Evolutionary conservation across 1,140 invertebrate species (phyloP).

Genomic region (honey bee (Apis mellifera)): Amel_HAv3.1 CM009934.2:11985001-11985500

Average conservation of each 20-base stretch:
- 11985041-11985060: neutral
- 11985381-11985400: neutral
- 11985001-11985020: neutral
- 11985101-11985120: too few species aligned
- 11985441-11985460: too few species aligned
- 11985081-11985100: neutral
- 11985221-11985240: neutral
- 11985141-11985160: too few species aligned
- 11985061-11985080: too few species aligned
- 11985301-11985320: conserved; percentile 56
- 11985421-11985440: neutral
- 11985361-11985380: conserved; percentile 1
- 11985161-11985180: too few species aligned
- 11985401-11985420: neutral
- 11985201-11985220: neutral
- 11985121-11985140: too few species aligned
- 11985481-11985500: too few species aligned
- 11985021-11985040: neutral
- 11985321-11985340: conserved; percentile 44
- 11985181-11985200: neutral
- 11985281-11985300: conserved; percentile 27
- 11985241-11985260: neutral
- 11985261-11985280: conserved; percentile 17
- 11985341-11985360: conserved; percentile 12
- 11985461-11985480: neutral